Conservation (phyloP, 2,888 invertebrate species). For the Adela reaumurella region DNA sequence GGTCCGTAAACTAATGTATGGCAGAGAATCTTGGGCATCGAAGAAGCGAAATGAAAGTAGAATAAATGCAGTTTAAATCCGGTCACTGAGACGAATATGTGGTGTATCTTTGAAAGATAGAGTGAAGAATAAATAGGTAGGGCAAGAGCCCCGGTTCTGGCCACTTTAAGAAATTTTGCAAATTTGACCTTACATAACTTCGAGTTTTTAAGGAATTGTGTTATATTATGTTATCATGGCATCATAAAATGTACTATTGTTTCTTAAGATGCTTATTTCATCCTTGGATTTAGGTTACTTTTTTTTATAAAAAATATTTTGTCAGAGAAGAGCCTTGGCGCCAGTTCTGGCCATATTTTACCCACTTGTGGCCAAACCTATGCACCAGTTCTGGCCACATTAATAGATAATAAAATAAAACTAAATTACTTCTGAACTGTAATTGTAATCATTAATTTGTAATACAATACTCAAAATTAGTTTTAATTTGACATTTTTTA, state of each 20-base stretch:
- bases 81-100: no score
- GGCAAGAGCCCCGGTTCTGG: constrained; percentile 3
- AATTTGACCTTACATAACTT: neutral
- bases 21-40: no score
- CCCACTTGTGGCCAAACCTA: constrained; percentile 4
- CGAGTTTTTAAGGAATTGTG: constrained; percentile 1
- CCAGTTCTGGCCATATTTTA: no score
- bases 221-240: neutral
- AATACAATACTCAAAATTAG: neutral
- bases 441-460: neutral
- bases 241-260: neutral
- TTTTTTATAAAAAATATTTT: neutral
- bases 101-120: no score
- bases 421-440: neutral
- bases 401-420: neutral
- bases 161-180: constrained; percentile 2
- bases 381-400: neutral
- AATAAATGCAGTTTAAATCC: no score
- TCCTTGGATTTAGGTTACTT: neutral
- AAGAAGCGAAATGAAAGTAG: no score
- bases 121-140: no score
- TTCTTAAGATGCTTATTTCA: neutral
- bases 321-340: neutral
- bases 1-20: no score
- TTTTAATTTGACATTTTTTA: no score